Conservation (phyloP, 2,888 invertebrate genomes). For the Siphonodentalium dalli region DNA sequence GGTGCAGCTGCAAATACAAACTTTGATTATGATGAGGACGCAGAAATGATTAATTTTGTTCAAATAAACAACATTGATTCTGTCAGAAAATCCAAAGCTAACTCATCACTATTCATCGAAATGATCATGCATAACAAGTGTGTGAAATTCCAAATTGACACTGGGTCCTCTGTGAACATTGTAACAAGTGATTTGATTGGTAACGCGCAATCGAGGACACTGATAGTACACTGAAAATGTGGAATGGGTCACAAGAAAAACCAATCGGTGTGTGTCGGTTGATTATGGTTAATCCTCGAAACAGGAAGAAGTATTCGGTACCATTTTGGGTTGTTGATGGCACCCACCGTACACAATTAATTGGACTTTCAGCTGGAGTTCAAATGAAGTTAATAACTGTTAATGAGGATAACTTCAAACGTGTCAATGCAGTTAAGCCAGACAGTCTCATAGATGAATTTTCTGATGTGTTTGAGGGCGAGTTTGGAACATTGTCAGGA, state of each 20-base stretch:
- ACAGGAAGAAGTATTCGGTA: background rate
- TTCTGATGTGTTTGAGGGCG: background rate
- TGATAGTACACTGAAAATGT: conserved; percentile 4
- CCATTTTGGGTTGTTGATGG: conserved; percentile 10
- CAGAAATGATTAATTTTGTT: too few species aligned
- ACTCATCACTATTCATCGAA: too few species aligned
- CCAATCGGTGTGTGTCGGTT: conserved; percentile 6
- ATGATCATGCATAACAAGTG: too few species aligned
- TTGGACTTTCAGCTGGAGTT: conserved; percentile 1
- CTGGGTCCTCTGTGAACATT: conserved; percentile 9
- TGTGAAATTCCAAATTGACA: conserved; percentile 13
- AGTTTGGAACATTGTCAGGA: conserved; percentile 2
- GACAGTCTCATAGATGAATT: background rate
- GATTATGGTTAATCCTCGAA: conserved; percentile 8
- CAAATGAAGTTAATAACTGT: conserved; percentile 14
- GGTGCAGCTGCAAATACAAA: too few species aligned
- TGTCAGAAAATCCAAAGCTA: too few species aligned
- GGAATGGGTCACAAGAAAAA: background rate
- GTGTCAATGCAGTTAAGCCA: background rate
- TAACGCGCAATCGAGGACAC: background rate
- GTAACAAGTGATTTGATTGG: conserved; percentile 1
- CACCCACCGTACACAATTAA: background rate
- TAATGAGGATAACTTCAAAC: conserved; percentile 2
- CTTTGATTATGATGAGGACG: too few species aligned
- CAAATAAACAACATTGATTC: too few species aligned